phyloP scores from a whole-genome alignment of 2,888 invertebrate genomes.

The Euplexia lucipara region DNA sequence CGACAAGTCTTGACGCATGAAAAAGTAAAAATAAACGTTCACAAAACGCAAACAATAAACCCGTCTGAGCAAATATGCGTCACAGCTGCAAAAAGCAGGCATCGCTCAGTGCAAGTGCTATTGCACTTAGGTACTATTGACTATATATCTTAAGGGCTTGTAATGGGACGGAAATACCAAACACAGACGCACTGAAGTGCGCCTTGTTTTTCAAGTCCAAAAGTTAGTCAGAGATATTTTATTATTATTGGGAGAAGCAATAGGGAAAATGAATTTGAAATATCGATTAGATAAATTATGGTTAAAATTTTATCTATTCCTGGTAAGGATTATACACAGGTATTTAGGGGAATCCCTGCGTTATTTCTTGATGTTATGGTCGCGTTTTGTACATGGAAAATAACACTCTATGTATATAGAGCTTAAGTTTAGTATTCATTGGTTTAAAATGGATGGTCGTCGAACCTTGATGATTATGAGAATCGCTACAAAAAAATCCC shows the following conservation, averaged over 20 bases:
- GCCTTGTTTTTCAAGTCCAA: too few relatives aligned
- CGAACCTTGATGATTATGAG: background rate
- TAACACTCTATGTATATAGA: background rate
- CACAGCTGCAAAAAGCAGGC: background rate
- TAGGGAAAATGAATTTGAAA: background rate
- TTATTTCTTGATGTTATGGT: background rate
- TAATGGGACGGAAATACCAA: too few relatives aligned
- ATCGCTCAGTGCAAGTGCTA: background rate
- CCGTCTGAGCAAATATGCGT: background rate
- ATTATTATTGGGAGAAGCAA: too few relatives aligned
- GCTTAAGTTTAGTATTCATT: background rate
- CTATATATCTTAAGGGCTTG: too few relatives aligned
- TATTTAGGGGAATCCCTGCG: background rate
- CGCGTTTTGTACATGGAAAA: background rate
- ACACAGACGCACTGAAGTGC: too few relatives aligned
- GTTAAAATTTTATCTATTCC: background rate
- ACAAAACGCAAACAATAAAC: background rate
- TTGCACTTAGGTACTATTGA: background rate
- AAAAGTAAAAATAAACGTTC: slow-evolving; percentile 6
- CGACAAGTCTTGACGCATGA: background rate
- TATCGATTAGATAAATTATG: background rate
- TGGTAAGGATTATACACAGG: slow-evolving; percentile 3
- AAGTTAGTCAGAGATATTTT: too few relatives aligned
- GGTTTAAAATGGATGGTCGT: background rate
- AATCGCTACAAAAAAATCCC: slow-evolving; percentile 26